phyloP scores from a whole-genome alignment of 2,113 vertebrate genomes.

The Phalacrocorax pelagicus region DNA sequence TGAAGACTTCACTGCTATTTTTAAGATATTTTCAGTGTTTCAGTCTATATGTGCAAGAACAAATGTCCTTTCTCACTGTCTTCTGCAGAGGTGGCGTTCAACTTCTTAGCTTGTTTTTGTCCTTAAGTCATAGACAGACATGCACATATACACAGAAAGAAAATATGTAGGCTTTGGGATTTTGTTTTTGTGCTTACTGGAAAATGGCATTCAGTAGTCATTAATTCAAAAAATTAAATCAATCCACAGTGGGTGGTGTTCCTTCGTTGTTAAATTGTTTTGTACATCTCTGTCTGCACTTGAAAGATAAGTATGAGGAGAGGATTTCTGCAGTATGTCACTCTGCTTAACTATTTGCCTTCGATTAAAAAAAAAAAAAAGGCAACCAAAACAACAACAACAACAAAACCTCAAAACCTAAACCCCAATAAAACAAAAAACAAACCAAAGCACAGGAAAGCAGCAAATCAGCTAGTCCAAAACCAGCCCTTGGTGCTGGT shows the following conservation, averaged over 20 bases:
- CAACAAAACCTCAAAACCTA: no score
- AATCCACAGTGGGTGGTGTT: not conserved
- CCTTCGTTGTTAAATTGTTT: not conserved
- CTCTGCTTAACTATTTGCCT: not conserved
- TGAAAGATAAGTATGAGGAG: not conserved
- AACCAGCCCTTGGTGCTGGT: not conserved
- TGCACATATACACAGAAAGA: accelerated
- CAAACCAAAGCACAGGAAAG: not conserved
- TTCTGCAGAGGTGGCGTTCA: not conserved
- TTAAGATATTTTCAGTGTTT: not conserved
- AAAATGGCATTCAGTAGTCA: not conserved
- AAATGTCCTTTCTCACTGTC: not conserved
- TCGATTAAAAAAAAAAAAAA: not conserved
- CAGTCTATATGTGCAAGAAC: not conserved
- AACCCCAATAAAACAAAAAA: not conserved
- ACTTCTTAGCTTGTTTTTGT: not conserved
- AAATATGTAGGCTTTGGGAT: not conserved
- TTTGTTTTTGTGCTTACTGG: not conserved
- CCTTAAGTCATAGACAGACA: not conserved
- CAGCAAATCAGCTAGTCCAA: not conserved
- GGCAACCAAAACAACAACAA: no score
- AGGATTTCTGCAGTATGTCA: not conserved
- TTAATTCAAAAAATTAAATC: not conserved
- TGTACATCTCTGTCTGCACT: not conserved
- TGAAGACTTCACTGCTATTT: not conserved